Percentiles rank a stretch among this genome's conserved stretches.
Evolutionary conservation across 2,888 invertebrate genomes (phyloP).

Genomic region (Sinodicranocentrus sp.): DNA sequence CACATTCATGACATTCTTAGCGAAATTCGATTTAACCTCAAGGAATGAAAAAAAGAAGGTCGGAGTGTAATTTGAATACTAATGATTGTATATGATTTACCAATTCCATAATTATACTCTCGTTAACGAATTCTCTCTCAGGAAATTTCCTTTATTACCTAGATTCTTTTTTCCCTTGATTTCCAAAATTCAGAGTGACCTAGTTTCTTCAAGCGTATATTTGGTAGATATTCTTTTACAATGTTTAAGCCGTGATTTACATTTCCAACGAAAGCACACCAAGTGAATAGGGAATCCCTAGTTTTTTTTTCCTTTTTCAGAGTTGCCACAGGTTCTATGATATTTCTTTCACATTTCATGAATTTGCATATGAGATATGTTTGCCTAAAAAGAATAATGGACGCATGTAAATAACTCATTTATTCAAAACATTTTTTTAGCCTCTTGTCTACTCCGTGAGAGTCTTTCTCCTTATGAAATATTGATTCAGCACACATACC

Average conservation of each 20-base stretch:
- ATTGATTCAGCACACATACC: conserved; percentile 2
- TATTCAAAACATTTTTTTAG: background rate
- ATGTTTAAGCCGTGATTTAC: conserved; percentile 1
- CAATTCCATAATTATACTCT: no score
- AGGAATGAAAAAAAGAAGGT: no score
- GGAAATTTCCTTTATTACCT: no score
- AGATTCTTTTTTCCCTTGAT: no score
- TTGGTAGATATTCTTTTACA: background rate
- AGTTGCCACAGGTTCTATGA: no score
- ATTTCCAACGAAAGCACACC: no score
- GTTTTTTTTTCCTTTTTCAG: no score
- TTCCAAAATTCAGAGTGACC: background rate
- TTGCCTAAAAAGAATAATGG: conserved; percentile 13
- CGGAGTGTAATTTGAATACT: no score
- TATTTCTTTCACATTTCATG: background rate
- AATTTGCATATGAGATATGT: conserved; percentile 1
- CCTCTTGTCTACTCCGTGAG: background rate
- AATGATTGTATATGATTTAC: no score
- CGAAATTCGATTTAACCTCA: no score
- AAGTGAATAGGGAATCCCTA: background rate
- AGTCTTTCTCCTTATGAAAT: background rate
- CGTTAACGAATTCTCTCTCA: no score
- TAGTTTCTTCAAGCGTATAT: background rate
- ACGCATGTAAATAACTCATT: conserved; percentile 24
- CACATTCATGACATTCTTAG: no score